These are phyloP conservation scores for Rhea pennata DNA, from an alignment of 2,113 vertebrate species.

Conservation along the genomic window DNA sequence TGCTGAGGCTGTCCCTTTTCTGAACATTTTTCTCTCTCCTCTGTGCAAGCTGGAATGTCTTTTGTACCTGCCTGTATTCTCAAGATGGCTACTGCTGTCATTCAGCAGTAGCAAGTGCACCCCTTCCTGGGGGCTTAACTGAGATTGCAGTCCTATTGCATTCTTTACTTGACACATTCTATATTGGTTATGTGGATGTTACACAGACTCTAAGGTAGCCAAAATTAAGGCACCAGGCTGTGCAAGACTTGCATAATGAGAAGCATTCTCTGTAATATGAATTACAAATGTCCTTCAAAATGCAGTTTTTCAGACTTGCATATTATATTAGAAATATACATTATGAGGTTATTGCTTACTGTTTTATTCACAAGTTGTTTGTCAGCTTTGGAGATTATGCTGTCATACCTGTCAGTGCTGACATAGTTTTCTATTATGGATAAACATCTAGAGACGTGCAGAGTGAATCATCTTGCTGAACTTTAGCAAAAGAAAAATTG, in stretches of 20 bases:
- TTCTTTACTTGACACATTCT: neutral
- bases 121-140: neutral
- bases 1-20: neutral
- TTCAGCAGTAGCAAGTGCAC: neutral
- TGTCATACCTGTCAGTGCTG: neutral
- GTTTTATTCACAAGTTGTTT: neutral
- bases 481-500: neutral
- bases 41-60: neutral
- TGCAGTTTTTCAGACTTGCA: neutral
- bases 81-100: neutral
- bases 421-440: neutral
- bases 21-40: neutral
- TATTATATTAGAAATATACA: neutral
- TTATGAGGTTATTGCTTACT: neutral
- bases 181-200: neutral
- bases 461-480: neutral
- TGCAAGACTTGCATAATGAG: neutral
- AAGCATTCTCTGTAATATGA: neutral
- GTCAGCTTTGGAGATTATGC: neutral
- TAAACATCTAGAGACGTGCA: neutral
- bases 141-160: neutral
- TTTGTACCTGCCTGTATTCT: neutral
- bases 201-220: neutral
- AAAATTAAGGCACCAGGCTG: neutral
- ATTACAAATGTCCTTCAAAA: neutral